Evolutionary conservation across 2,113 vertebrate genomes (phyloP).

Genomic region (Coreoperca whiteheadi): DNA sequence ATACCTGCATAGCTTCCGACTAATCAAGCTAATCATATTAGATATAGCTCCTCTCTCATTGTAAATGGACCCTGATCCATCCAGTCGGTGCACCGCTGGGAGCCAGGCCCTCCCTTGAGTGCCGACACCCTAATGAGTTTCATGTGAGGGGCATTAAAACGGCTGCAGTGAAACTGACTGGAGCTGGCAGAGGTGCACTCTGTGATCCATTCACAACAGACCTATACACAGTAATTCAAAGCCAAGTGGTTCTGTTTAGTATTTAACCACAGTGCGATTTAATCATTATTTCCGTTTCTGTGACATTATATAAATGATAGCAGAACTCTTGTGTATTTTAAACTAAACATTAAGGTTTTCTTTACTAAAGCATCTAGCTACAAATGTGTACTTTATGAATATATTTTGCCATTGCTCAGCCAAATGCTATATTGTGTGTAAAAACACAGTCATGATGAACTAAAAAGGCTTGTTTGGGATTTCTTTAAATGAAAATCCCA

Average conservation of each 20-base stretch:
- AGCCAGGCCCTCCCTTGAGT: constrained; percentile 44
- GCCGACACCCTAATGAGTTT: constrained; percentile 73
- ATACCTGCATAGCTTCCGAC: constrained; percentile 32
- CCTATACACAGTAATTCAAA: not conserved
- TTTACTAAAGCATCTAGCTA: not conserved
- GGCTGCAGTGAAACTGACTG: constrained; percentile 40
- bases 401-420: not conserved
- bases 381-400: not conserved
- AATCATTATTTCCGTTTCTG: not conserved
- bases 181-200: constrained; percentile 8
- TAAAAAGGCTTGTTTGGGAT: constrained; percentile 1
- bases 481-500: constrained; percentile 25
- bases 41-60: not conserved
- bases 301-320: not conserved
- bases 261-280: not conserved
- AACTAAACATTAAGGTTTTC: not conserved
- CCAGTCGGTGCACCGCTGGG: constrained; percentile 20
- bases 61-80: constrained; percentile 38
- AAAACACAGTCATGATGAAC: not conserved
- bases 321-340: not conserved
- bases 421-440: not conserved
- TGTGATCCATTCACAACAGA: not conserved
- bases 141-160: constrained; percentile 77
- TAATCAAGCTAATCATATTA: constrained; percentile 35
- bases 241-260: not conserved